These are phyloP conservation scores for Zaprionus nigranus DNA, from an alignment of 1,140 invertebrate species.

Conservation along the genomic window DNA sequence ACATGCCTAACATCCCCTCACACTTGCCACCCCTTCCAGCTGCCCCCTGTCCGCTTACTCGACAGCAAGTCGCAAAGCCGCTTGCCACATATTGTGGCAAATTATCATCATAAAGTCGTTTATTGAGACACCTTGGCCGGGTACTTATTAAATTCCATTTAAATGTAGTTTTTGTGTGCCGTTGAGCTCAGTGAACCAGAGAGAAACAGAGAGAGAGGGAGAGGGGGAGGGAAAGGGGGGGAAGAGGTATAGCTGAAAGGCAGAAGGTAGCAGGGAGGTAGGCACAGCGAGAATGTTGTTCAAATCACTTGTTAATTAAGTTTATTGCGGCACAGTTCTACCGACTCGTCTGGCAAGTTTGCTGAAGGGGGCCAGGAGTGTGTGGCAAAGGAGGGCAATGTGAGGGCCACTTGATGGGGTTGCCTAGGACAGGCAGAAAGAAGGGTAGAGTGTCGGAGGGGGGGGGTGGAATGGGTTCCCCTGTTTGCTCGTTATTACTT, in stretches of 20 bases:
- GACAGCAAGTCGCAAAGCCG: constrained; percentile 20
- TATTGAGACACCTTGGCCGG: constrained; percentile 42
- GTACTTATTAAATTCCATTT: constrained; percentile 54
- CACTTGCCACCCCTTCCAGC: neutral
- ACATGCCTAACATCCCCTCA: neutral
- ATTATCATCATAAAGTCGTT: constrained; percentile 55
- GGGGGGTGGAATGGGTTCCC: neutral
- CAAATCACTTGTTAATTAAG: constrained; percentile 60
- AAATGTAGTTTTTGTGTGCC: constrained; percentile 34
- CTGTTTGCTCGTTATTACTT: constrained; percentile 48
- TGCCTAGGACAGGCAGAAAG: neutral
- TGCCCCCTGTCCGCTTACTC: neutral
- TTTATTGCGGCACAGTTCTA: constrained; percentile 48
- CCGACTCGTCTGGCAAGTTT: constrained; percentile 31
- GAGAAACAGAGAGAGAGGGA: neutral
- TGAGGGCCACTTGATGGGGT: constrained; percentile 1
- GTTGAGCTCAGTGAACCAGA: neutral
- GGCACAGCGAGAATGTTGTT: constrained; percentile 28
- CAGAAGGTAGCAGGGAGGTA: too few species aligned
- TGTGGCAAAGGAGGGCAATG: neutral
- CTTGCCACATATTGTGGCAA: constrained; percentile 46
- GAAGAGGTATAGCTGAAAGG: too few species aligned
- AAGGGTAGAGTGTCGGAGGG: neutral
- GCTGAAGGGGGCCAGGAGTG: neutral
- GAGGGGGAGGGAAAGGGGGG: neutral